Evolutionary conservation across 1,140 invertebrate species (phyloP).

Genomic region (Metopolophium dirhodum): DNA sequence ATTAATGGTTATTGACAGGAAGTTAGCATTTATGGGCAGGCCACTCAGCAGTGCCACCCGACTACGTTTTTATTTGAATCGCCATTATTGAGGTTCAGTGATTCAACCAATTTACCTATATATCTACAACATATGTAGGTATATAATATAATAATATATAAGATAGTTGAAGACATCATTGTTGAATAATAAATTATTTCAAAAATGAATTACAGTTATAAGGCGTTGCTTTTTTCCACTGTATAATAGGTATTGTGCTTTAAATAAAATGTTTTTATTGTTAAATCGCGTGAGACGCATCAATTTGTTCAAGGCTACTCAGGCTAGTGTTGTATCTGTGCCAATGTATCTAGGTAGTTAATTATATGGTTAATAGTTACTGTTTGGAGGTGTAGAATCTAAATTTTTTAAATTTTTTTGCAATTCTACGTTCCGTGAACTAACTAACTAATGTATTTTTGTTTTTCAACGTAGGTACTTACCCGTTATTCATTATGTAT

Average conservation of each 20-base stretch:
- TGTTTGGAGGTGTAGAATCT: background rate
- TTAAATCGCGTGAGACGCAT: slow-evolving; percentile 1
- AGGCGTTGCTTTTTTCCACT: background rate
- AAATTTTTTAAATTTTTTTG: background rate
- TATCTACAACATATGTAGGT: background rate
- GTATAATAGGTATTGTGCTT: background rate
- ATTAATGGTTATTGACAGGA: too few species aligned
- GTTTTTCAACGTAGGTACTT: background rate
- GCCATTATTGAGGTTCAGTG: too few species aligned
- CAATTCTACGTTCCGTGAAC: background rate
- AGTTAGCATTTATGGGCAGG: too few species aligned
- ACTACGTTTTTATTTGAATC: too few species aligned
- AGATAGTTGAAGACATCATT: background rate
- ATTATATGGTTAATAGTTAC: background rate
- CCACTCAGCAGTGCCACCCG: too few species aligned
- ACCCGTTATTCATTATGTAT: background rate
- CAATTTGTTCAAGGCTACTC: background rate
- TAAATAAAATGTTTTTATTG: slow-evolving; percentile 8
- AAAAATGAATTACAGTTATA: background rate
- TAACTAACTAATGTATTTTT: background rate
- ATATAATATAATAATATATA: too few species aligned
- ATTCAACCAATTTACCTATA: background rate
- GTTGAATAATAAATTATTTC: background rate
- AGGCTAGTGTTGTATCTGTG: background rate
- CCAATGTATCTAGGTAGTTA: background rate